These are phyloP conservation scores for Axinella damicornis DNA, from an alignment of 37 sponge, comb jelly and placozoan species.

Conservation along the genomic window DNA sequence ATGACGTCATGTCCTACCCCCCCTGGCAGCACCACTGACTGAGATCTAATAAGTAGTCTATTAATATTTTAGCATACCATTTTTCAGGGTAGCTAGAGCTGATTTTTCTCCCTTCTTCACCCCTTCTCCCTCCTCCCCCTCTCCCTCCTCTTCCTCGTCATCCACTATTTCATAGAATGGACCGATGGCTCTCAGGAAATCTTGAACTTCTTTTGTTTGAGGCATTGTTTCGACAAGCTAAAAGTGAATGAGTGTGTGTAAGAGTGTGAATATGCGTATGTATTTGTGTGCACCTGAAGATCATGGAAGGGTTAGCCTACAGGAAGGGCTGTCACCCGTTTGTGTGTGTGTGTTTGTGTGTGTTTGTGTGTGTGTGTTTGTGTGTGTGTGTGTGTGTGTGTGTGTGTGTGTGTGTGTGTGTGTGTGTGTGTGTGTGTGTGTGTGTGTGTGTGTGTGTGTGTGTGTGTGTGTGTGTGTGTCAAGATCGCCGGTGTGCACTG, in stretches of 20 bases:
- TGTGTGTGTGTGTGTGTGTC: too few relatives aligned
- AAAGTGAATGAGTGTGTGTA: not conserved
- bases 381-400: conserved; percentile 3
- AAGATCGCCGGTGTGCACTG: too few relatives aligned
- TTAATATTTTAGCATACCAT: too few relatives aligned
- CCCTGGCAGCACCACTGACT: too few relatives aligned
- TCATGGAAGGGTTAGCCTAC: not conserved
- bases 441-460: not conserved
- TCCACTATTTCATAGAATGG: conserved; percentile 52
- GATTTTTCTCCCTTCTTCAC: too few relatives aligned
- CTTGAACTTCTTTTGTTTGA: conserved; percentile 60
- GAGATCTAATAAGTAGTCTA: too few relatives aligned
- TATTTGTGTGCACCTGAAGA: not conserved
- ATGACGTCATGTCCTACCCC: too few relatives aligned
- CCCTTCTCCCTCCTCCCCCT: not conserved
- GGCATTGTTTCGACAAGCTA: conserved; percentile 82
- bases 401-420: not conserved
- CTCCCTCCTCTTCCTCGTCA: conserved; percentile 12
- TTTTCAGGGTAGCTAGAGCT: too few relatives aligned
- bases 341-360: conserved; percentile 1
- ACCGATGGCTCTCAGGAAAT: conserved; percentile 52
- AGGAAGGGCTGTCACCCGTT: too few relatives aligned
- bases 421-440: not conserved
- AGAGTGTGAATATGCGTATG: not conserved
- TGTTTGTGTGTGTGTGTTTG: not conserved